Evolutionary conservation across 1,140 invertebrate species (phyloP), one percentile per base, ranked within the genome.

Genomic region (Hypothenemus hampei): DNA sequence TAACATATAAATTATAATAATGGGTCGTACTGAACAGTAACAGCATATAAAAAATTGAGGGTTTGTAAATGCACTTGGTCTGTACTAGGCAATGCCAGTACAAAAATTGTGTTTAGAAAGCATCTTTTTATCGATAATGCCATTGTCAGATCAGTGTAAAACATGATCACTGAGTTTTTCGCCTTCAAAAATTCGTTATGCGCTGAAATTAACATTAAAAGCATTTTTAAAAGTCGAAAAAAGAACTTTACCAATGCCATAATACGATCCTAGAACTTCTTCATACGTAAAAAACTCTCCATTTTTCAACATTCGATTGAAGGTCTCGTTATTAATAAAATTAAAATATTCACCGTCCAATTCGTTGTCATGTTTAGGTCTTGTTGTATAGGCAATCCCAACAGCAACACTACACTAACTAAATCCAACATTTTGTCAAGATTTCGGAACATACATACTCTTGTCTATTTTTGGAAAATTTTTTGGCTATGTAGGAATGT

Each of bases 251-350:
- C 64, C 35, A 10, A 66, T 61, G 29, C 65, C 65, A 45, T 58
- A 67, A 21, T 15, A 53, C 23, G 58, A 31, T 13, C 64, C 64
- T 1, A 63, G 48, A 16, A 51, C 29, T 50, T 65, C 59, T n/a
- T 60, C 53, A 7, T 56, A 56, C 2, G 60, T 53, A 1, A 64
- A 23, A 39, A 67, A 66, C 21, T 65, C 41, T 1, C 62, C 65
- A n/a, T 58, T 57, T 24, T 54, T 43, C 7, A 61, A 13, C 59
- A 67, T 58, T 15, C 31, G 21, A 20, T 45, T 29, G 33, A 67
- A 67, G 4, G 44, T 18, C 22, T 57, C 35, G 5, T 54, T 35
- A 6, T 21, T 15, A 16, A 67, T 47, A 36, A 58, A 63, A 51
- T 66, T 55, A 40, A 58, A 67, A n/a, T 54, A 16, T 26, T 50